These are phyloP conservation scores for Onychomys leucogaster DNA, from an alignment of 2,797 vertebrate genomes.

Conservation along the genomic window DNA sequence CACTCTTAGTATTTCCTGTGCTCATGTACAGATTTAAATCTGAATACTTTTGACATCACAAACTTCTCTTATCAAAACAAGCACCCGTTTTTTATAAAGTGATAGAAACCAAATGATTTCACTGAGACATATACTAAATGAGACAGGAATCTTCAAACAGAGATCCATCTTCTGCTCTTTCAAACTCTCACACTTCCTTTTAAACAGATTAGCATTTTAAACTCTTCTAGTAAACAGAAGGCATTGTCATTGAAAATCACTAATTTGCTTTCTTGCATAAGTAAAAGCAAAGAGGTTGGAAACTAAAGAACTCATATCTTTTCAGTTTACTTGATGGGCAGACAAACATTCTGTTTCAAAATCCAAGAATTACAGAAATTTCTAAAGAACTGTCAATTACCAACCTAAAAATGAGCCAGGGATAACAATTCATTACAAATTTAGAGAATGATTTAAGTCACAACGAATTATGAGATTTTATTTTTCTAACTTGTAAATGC, in stretches of 20 bases:
- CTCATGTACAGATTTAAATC: slow-evolving; percentile 58
- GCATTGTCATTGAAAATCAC: slow-evolving; percentile 25
- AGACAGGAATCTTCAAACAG: slow-evolving; percentile 34
- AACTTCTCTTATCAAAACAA: slow-evolving; percentile 42
- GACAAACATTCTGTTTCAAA: slow-evolving; percentile 58
- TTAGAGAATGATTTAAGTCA: slow-evolving; percentile 26
- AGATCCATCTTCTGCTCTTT: neutral
- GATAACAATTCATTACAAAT: slow-evolving; percentile 16
- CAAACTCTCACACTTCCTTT: slow-evolving; percentile 24
- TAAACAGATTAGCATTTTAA: slow-evolving; percentile 56
- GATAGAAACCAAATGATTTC: slow-evolving; percentile 65
- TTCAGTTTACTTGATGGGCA: neutral
- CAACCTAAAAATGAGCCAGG: slow-evolving; percentile 9
- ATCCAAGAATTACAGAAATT: neutral
- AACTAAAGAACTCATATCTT: slow-evolving; percentile 51
- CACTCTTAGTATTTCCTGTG: slow-evolving; percentile 40
- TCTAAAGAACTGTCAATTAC: neutral
- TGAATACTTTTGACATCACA: slow-evolving; percentile 55
- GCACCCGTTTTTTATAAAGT: slow-evolving; percentile 15
- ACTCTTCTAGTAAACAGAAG: slow-evolving; percentile 58
- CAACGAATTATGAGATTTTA: slow-evolving; percentile 39
- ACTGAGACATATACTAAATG: slow-evolving; percentile 51
- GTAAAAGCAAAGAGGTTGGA: slow-evolving; percentile 41
- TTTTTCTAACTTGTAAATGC: slow-evolving; percentile 42
- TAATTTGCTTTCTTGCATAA: slow-evolving; percentile 42